These are phyloP conservation scores for Dendrocopos noguchii DNA, from an alignment of 2,113 vertebrate species.

Conservation along the genomic window DNA sequence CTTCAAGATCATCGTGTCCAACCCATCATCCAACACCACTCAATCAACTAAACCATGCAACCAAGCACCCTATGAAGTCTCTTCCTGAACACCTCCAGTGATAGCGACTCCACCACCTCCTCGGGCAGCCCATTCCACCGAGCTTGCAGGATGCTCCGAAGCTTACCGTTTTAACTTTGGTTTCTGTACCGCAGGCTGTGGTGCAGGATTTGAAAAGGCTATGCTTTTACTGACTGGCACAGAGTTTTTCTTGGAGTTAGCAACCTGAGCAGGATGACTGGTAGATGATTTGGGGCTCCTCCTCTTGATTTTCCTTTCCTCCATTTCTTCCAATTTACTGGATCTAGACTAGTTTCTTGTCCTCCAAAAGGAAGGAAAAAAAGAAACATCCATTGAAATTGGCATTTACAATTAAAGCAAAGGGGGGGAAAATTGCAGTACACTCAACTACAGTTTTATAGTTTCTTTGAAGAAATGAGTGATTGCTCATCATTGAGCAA, in stretches of 20 bases:
- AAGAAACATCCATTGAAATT: not conserved
- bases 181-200: constrained; percentile 84
- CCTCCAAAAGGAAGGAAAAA: not conserved
- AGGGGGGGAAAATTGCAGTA: not conserved
- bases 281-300: constrained; percentile 88
- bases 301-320: constrained; percentile 92
- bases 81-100: too few species aligned
- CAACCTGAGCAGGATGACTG: constrained; percentile 77
- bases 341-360: constrained; percentile 11
- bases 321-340: constrained; percentile 79
- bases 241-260: constrained; percentile 79
- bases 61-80: too few species aligned
- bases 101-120: too few species aligned
- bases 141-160: not conserved
- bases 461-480: not conserved
- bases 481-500: not conserved
- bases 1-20: too few species aligned
- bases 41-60: too few species aligned
- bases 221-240: constrained; percentile 82
- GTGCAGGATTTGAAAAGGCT: constrained; percentile 79
- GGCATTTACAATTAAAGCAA: not conserved
- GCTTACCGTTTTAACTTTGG: constrained; percentile 87
- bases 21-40: too few species aligned
- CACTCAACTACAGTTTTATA: not conserved
- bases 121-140: not conserved